A percentile compares a stretch with the other conserved stretches of the same genome.
Conservation (phyloP, 30 jellyfish, hydroid and myxozoan genomes). For the Nemopilema nomurai region DNA sequence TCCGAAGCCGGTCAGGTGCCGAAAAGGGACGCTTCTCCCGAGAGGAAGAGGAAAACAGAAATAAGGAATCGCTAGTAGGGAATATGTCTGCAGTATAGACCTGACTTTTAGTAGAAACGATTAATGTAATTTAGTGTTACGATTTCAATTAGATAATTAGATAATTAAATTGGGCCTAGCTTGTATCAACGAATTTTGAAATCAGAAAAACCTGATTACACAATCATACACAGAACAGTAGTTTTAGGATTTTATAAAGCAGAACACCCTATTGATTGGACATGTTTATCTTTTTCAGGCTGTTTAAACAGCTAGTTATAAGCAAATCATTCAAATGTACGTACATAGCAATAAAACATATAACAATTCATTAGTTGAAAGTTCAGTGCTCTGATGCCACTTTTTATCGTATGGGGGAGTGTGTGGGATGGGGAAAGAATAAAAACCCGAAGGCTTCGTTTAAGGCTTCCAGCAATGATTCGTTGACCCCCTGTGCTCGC, state of each 20-base stretch:
- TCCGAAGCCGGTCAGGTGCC: constrained; percentile 41
- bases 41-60: constrained; percentile 7
- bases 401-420: too few relatives aligned
- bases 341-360: too few relatives aligned
- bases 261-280: background rate
- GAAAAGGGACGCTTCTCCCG: constrained; percentile 57
- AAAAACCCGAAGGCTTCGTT: too few relatives aligned
- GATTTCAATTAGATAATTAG: background rate
- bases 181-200: background rate
- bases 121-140: background rate
- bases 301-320: background rate
- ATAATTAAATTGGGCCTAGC: background rate
- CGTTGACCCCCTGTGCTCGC: too few relatives aligned
- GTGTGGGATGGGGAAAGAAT: too few relatives aligned
- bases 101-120: background rate
- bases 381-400: too few relatives aligned
- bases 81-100: constrained; percentile 34
- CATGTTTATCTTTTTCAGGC: too few relatives aligned
- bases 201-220: background rate
- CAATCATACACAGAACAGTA: background rate
- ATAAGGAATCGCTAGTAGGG: background rate
- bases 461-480: too few relatives aligned
- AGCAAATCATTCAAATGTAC: background rate
- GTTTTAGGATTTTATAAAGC: too few relatives aligned
- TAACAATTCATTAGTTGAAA: too few relatives aligned